Evolutionary conservation across 2,113 vertebrate species (phyloP).

Genomic region (Carlito syrichta): DNA sequence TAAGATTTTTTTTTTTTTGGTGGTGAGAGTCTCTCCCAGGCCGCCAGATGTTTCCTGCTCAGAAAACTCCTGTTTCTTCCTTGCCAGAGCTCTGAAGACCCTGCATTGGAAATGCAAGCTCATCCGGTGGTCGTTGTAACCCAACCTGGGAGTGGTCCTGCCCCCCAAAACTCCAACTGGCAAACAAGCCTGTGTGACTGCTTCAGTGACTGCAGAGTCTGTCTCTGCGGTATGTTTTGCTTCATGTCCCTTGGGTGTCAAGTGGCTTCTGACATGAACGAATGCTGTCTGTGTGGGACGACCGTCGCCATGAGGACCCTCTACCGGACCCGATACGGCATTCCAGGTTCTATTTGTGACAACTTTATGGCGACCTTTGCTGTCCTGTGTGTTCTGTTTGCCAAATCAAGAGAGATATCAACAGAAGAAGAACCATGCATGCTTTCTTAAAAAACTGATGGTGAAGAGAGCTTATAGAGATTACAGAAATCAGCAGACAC

Average conservation of each 20-base stretch:
- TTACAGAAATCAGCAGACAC: not conserved
- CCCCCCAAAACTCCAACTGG: not conserved
- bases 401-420: slow-evolving; percentile 84
- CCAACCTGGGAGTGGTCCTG: not conserved
- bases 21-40: too few relatives aligned
- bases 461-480: not conserved
- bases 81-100: not conserved
- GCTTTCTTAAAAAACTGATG: slow-evolving; percentile 63
- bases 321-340: slow-evolving; percentile 89
- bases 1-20: too few relatives aligned
- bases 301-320: slow-evolving; percentile 85
- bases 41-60: too few relatives aligned
- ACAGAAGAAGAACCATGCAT: slow-evolving; percentile 55
- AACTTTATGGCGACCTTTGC: fast-evolving
- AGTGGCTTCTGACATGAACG: slow-evolving; percentile 85
- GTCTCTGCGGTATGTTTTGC: slow-evolving; percentile 81
- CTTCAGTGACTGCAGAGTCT: slow-evolving; percentile 73
- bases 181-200: slow-evolving; percentile 80
- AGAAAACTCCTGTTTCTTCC: not conserved
- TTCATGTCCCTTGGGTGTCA: slow-evolving; percentile 76
- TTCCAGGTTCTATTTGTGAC: slow-evolving; percentile 77
- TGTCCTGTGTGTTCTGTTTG: slow-evolving; percentile 65
- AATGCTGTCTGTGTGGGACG: slow-evolving; percentile 86
- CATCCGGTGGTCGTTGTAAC: slow-evolving; percentile 21
- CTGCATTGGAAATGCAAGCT: slow-evolving; percentile 15